Evolutionary conservation across 2,113 vertebrate species (phyloP).

Genomic region (Clarias macrocephalus): DNA sequence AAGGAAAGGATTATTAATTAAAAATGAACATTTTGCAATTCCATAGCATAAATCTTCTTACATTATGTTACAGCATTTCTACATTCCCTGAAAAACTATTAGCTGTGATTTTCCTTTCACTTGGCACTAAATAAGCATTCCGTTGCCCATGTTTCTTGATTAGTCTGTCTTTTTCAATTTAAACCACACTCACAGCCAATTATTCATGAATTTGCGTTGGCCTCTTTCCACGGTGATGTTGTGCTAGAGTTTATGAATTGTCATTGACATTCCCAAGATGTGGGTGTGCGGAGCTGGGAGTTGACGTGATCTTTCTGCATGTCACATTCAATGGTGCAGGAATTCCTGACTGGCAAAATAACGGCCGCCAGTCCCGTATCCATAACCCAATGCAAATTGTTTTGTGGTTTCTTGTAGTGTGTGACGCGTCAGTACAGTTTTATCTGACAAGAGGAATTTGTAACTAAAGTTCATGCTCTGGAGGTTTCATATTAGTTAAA

Average conservation of each 20-base stretch:
- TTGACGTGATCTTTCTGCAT: not conserved
- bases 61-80: not conserved
- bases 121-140: not conserved
- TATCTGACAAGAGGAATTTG: not conserved
- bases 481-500: not conserved
- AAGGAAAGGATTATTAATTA: not conserved
- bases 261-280: not conserved
- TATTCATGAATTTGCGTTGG: not conserved
- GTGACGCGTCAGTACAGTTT: not conserved
- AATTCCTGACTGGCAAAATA: not conserved
- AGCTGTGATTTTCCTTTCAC: not conserved
- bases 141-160: not conserved
- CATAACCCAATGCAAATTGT: not conserved
- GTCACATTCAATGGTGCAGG: not conserved
- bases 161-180: not conserved
- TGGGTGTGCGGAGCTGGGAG: not conserved
- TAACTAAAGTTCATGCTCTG: not conserved
- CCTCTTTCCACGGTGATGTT: not conserved
- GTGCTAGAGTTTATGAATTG: not conserved
- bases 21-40: not conserved
- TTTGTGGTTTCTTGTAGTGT: not conserved
- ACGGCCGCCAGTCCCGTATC: not conserved
- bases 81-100: not conserved
- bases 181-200: not conserved
- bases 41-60: not conserved